Conservation (phyloP, 1,140 invertebrate species). For the Drosophila bipectinata region DNA sequence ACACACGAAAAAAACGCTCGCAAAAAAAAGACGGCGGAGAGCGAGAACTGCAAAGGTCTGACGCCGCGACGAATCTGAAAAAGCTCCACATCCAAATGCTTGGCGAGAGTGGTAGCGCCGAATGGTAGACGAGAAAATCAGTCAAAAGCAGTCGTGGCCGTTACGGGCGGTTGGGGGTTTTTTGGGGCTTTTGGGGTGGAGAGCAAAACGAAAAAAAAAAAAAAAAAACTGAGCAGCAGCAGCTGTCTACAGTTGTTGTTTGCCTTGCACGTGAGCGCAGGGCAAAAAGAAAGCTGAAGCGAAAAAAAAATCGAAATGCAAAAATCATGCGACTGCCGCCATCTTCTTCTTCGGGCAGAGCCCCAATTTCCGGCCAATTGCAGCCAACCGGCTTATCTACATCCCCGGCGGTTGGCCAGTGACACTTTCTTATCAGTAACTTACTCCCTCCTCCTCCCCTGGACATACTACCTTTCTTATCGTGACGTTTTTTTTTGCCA, state of each 20-base stretch:
- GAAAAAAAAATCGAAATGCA: slow-evolving; percentile 27
- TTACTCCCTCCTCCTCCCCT: neutral
- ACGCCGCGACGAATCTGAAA: slow-evolving; percentile 3
- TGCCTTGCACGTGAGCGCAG: slow-evolving; percentile 52
- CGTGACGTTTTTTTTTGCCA: neutral
- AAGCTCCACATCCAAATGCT: neutral
- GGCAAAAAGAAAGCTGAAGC: slow-evolving; percentile 1
- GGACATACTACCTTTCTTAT: neutral
- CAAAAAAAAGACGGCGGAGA: slow-evolving; percentile 3
- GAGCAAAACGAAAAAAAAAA: neutral
- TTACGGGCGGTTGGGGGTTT: neutral
- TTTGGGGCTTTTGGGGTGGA: neutral
- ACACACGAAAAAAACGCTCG: slow-evolving; percentile 2
- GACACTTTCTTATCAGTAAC: slow-evolving; percentile 25
- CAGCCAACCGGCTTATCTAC: slow-evolving; percentile 54
- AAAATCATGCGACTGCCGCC: slow-evolving; percentile 39
- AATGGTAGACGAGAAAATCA: slow-evolving; percentile 1
- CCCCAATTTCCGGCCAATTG: slow-evolving; percentile 45
- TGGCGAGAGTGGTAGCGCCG: no score
- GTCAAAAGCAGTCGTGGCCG: neutral
- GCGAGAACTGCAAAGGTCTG: slow-evolving; percentile 1
- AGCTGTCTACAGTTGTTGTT: slow-evolving; percentile 22
- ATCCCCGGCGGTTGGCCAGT: slow-evolving; percentile 39
- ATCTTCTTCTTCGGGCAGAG: slow-evolving; percentile 27
- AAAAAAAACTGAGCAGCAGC: no score